Percentiles rank a stretch among this genome's conserved stretches.
Conservation (phyloP, 2,888 invertebrate genomes). For the Digitonthophagus gazella region DNA sequence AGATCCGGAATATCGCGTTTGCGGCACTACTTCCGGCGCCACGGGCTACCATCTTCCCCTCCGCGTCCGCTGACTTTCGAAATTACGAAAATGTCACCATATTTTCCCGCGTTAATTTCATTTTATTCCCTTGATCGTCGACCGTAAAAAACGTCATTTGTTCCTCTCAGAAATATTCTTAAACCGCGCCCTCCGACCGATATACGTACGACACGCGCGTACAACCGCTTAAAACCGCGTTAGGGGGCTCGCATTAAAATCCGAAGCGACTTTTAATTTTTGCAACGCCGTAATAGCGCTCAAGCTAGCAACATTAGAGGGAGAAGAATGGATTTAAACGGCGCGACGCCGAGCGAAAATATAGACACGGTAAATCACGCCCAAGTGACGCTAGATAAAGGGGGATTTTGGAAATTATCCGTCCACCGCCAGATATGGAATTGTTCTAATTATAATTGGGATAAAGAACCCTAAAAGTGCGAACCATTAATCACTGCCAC, state of each 20-base stretch:
- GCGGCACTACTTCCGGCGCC: conserved; percentile 24
- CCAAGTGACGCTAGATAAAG: neutral
- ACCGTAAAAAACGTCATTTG: conserved; percentile 20
- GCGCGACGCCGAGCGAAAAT: neutral
- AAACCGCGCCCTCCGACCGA: neutral
- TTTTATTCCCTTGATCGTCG: conserved; percentile 19
- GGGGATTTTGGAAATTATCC: neutral
- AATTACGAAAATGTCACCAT: conserved; percentile 24
- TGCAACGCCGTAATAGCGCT: neutral
- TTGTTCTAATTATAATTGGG: neutral
- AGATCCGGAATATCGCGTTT: conserved; percentile 26
- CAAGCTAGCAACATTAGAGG: neutral
- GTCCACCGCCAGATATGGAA: neutral
- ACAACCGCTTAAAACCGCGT: neutral
- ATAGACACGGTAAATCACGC: neutral
- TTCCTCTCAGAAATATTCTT: neutral
- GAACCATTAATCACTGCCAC: conserved; percentile 39
- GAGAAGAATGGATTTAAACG: neutral
- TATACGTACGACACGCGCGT: no score
- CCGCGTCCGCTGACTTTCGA: conserved; percentile 15
- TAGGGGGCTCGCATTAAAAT: neutral
- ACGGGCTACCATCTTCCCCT: conserved; percentile 3
- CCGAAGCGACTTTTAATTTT: neutral
- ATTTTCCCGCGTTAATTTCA: conserved; percentile 22
- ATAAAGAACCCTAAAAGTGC: neutral